Evolutionary conservation across 2,797 vertebrate genomes (phyloP), one percentile per base, ranked within the genome.

Genomic region (Enteromius thamalakanensis): DNA sequence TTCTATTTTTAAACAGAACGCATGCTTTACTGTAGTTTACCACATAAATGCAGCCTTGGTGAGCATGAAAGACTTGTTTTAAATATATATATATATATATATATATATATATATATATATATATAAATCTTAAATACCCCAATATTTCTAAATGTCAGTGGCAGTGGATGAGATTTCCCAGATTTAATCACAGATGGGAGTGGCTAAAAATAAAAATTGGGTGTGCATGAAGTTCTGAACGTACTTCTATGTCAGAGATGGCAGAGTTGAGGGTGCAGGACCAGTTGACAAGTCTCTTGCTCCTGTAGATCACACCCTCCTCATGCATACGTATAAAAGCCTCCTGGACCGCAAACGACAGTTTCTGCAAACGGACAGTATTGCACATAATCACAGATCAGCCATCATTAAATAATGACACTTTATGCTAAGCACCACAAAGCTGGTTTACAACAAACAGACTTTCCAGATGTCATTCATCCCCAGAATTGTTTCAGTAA

Each of bases 201-300:
- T 7, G 60, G 29, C 26, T 15, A 29, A 29, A 10, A 29, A 15
- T 64, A n/a, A 58, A 10, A 55, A 9, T 42, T 40, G 3, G 9
- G 58, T 60, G 4, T 62, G 23, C 5, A 40, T 69, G 55, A 21
- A 60, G n/a, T 60, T 42, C 10, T 72, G 45, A 47, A 76, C 58
- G 2, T 15, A 96, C 95, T 94, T 96, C 95, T 2, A 98, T 98
- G 91, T 98, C 97, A 0, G 97, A 98, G 92, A 98, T 98, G 86
- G 97, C 97, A 0, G 97, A 98, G 91, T 97, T 97, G 1, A 98
- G 95, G 1, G 94, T 93, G 85, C 97, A 98, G 87, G 97, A 98
- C 97, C 97, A 98, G 93, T 98, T 98, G 80, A 98, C 97, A 6
- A 98, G 96, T 51, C 97, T 94, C 79, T 96, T 97, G 91, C 97